Conservation (phyloP, 2,888 invertebrate genomes). For the Nomada hirtipes region DNA sequence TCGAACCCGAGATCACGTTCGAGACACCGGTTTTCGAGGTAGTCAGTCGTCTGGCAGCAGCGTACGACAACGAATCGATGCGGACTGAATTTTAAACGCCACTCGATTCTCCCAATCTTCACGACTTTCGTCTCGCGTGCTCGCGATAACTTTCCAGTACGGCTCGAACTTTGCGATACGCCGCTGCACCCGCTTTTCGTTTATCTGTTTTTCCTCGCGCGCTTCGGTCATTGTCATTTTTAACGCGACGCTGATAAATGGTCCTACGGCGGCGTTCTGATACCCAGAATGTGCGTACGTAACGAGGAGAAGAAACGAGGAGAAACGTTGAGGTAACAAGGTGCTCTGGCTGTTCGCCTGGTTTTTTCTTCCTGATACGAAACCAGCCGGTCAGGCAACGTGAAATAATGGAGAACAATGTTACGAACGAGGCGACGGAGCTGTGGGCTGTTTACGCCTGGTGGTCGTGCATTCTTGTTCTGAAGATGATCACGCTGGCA, state of each 20-base stretch:
- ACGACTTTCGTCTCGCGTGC: neutral
- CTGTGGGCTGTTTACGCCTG: slow-evolving; percentile 71
- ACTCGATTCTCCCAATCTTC: neutral
- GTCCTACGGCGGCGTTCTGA: neutral
- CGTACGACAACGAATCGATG: slow-evolving; percentile 45
- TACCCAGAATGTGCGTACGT: slow-evolving; percentile 1
- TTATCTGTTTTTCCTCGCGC: neutral
- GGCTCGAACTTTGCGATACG: neutral
- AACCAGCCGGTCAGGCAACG: neutral
- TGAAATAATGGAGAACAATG: slow-evolving; percentile 30
- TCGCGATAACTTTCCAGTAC: slow-evolving; percentile 11
- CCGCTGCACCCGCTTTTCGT: no score
- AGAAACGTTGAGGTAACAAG: slow-evolving; percentile 6
- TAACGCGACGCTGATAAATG: slow-evolving; percentile 33
- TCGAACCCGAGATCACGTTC: slow-evolving; percentile 39
- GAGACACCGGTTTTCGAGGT: slow-evolving; percentile 54
- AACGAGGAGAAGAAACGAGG: neutral
- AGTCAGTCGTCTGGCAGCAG: slow-evolving; percentile 50
- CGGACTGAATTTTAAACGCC: slow-evolving; percentile 47
- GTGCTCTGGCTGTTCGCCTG: neutral
- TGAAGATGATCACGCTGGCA: slow-evolving; percentile 73
- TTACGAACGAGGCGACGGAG: slow-evolving; percentile 38
- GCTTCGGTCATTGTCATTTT: neutral
- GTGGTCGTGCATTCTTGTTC: slow-evolving; percentile 72
- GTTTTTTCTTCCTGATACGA: neutral